Percentiles rank a stretch among this genome's conserved stretches.
phyloP scores from a whole-genome alignment of 2,113 vertebrate genomes.

The Ahaetulla prasina region DNA sequence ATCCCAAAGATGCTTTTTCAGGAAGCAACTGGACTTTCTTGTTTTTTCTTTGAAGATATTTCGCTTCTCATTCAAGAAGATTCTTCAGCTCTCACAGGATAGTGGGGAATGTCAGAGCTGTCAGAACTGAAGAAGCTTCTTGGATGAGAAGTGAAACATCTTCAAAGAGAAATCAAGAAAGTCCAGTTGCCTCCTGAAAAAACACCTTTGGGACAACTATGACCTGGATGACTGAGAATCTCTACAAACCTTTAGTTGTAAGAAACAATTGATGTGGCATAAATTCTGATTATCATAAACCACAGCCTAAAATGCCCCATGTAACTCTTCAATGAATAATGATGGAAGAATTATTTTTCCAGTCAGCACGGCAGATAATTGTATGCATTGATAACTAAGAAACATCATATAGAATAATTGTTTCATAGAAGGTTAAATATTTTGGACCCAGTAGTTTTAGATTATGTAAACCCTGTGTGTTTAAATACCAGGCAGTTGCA shows the following conservation, averaged over 20 bases:
- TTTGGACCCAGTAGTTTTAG: neutral
- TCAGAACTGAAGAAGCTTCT: too few relatives aligned
- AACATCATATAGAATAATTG: neutral
- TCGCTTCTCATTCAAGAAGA: too few relatives aligned
- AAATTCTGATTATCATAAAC: neutral
- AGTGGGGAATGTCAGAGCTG: too few relatives aligned
- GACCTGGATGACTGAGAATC: too few relatives aligned
- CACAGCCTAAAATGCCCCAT: neutral
- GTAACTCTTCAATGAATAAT: neutral
- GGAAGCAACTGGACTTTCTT: too few relatives aligned
- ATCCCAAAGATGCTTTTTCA: too few relatives aligned
- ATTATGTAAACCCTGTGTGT: constrained; percentile 5
- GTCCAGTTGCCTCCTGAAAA: too few relatives aligned
- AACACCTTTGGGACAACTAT: too few relatives aligned
- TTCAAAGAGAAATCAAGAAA: too few relatives aligned
- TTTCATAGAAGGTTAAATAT: neutral
- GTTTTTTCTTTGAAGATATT: too few relatives aligned
- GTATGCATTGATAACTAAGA: neutral
- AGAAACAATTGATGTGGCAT: neutral
- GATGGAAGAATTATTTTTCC: neutral
- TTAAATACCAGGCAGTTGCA: constrained; percentile 44
- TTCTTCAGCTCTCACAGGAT: too few relatives aligned
- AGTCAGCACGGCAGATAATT: neutral
- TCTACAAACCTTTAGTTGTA: neutral
- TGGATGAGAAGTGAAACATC: too few relatives aligned